phyloP scores from a whole-genome alignment of 1,140 invertebrate species.

The Lasioglossum albipes region DNA sequence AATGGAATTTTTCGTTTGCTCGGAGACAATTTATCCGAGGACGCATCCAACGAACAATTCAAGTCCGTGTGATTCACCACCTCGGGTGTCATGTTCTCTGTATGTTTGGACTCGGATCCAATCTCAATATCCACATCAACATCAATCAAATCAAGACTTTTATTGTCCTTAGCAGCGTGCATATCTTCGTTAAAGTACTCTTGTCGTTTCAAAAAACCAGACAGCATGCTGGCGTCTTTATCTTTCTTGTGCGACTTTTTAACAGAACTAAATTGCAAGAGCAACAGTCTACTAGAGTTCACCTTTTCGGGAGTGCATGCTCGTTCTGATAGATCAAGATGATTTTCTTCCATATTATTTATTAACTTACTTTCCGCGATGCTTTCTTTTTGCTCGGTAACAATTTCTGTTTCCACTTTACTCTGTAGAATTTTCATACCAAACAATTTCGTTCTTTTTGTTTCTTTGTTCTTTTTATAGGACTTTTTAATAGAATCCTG shows the following conservation, averaged over 20 bases:
- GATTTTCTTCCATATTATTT: background rate
- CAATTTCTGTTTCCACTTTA: background rate
- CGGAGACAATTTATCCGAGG: conserved; percentile 47
- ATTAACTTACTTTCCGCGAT: background rate
- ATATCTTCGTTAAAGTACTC: conserved; percentile 52
- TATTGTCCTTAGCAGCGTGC: background rate
- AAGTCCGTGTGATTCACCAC: background rate
- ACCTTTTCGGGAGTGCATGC: conserved; percentile 71
- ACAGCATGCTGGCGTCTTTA: conserved; percentile 69
- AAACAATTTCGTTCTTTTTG: conserved; percentile 65
- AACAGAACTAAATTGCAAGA: conserved; percentile 71
- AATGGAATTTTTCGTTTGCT: conserved; percentile 64
- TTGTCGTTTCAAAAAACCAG: conserved; percentile 59
- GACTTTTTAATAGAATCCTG: conserved; percentile 75
- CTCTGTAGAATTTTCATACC: conserved; percentile 49
- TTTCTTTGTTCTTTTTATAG: conserved; percentile 71
- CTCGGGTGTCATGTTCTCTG: too few relatives aligned
- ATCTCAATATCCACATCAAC: too few relatives aligned
- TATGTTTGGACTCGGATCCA: too few relatives aligned
- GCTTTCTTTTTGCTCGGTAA: background rate
- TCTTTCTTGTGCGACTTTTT: conserved; percentile 76
- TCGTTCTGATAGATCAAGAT: conserved; percentile 34
- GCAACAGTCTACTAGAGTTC: conserved; percentile 72
- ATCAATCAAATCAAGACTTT: background rate
- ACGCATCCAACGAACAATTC: background rate